phyloP scores from a whole-genome alignment of 1,140 invertebrate genomes.

The Aphidius ervi region DNA sequence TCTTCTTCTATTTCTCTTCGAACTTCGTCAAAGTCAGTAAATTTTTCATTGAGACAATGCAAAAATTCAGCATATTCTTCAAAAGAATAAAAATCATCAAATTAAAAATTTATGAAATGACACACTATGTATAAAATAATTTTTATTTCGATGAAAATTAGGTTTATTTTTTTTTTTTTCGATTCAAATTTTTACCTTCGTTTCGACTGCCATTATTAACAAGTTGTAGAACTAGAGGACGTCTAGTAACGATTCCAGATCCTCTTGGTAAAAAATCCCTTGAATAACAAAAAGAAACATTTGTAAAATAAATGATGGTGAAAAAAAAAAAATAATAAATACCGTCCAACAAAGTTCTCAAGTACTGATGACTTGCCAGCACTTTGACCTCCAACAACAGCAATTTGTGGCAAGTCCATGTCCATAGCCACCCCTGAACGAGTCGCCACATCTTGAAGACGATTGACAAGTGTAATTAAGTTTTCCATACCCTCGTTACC shows the following conservation, averaged over 20 bases:
- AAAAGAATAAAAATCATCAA: conserved; percentile 34
- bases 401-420: conserved; percentile 98
- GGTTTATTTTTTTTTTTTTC: background rate
- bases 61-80: conserved; percentile 97
- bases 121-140: background rate
- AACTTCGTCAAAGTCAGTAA: conserved; percentile 93
- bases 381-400: conserved; percentile 98
- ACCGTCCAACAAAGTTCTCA: conserved; percentile 99
- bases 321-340: conserved; percentile 22
- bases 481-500: conserved; percentile 94
- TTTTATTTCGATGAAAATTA: too few species aligned
- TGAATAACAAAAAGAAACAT: conserved; percentile 42
- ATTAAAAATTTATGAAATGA: background rate
- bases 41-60: conserved; percentile 97
- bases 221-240: conserved; percentile 94
- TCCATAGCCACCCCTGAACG: conserved; percentile 95
- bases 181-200: conserved; percentile 29
- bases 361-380: conserved; percentile 98
- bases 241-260: conserved; percentile 94
- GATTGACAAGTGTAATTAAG: conserved; percentile 97
- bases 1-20: conserved; percentile 96
- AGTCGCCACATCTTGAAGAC: conserved; percentile 98
- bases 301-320: too few species aligned
- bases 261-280: conserved; percentile 96
- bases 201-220: conserved; percentile 83